Conservation (phyloP, 1,140 invertebrate species). For the Magallana ariakensis region DNA sequence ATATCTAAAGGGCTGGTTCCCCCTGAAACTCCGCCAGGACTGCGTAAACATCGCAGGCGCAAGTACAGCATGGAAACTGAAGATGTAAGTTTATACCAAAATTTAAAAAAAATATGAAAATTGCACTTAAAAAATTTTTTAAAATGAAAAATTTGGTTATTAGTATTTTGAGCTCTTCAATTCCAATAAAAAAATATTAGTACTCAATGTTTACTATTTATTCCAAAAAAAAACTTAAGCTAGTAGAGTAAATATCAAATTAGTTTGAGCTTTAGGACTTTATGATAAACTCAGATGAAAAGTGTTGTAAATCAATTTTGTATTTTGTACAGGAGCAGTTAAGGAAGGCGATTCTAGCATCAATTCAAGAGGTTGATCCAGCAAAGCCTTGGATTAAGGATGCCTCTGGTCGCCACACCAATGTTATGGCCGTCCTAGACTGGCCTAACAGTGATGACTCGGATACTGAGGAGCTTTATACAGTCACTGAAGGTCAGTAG, state of each 20-base stretch:
- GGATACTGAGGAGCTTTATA: constrained; percentile 61
- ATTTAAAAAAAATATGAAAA: too few species aligned
- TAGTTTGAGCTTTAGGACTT: too few species aligned
- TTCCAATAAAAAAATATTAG: too few species aligned
- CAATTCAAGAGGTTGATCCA: constrained; percentile 81
- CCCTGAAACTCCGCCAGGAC: constrained; percentile 84
- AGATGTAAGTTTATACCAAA: constrained; percentile 67
- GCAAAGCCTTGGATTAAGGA: constrained; percentile 83
- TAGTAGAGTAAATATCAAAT: too few species aligned
- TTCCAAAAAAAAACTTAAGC: too few species aligned
- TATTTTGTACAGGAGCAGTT: constrained; percentile 75
- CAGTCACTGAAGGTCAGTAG: constrained; percentile 19
- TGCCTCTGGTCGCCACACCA: constrained; percentile 81
- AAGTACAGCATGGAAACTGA: constrained; percentile 74
- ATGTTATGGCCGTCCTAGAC: constrained; percentile 83
- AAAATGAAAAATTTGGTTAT: too few species aligned
- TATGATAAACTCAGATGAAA: too few species aligned
- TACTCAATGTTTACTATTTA: too few species aligned
- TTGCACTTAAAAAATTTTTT: too few species aligned
- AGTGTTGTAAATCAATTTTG: too few species aligned
- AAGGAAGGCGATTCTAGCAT: constrained; percentile 80
- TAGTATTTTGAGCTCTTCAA: too few species aligned
- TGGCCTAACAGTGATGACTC: constrained; percentile 84
- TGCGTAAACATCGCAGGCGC: constrained; percentile 78
- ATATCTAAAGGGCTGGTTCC: constrained; percentile 85